A percentile compares a stretch with the other conserved stretches of the same genome.
Evolutionary conservation across 2,888 invertebrate species (phyloP).

Genomic region (Catocala nupta): DNA sequence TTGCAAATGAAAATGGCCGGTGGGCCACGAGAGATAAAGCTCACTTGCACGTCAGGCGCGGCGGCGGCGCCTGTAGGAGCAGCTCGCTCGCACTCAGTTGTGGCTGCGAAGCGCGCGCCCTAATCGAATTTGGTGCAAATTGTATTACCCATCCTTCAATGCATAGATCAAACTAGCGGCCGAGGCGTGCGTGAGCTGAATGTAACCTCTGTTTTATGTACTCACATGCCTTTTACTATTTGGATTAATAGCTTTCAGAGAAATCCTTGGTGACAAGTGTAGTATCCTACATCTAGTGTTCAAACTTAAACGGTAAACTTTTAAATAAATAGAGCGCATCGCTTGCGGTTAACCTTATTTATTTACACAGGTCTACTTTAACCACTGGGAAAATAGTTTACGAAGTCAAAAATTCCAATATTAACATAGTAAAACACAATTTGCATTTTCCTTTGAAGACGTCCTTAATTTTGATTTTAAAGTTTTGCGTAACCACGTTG

Average conservation of each 20-base stretch:
- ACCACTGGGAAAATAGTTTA: not conserved
- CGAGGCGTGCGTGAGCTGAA: slow-evolving; percentile 40
- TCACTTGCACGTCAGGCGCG: slow-evolving; percentile 51
- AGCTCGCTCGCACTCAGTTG: slow-evolving; percentile 41
- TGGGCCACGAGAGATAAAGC: slow-evolving; percentile 61
- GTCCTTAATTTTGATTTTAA: slow-evolving; percentile 29
- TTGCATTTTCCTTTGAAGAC: slow-evolving; percentile 36
- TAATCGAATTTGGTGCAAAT: slow-evolving; percentile 50
- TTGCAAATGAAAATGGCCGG: slow-evolving; percentile 62
- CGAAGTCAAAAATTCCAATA: slow-evolving; percentile 15
- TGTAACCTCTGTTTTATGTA: slow-evolving; percentile 21
- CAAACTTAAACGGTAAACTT: too few relatives aligned
- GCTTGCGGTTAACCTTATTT: too few relatives aligned
- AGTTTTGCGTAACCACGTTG: slow-evolving; percentile 36
- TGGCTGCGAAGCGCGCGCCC: slow-evolving; percentile 39
- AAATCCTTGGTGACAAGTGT: not conserved
- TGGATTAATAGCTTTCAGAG: not conserved
- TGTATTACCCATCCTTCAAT: slow-evolving; percentile 52
- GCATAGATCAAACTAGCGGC: slow-evolving; percentile 47
- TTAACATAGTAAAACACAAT: slow-evolving; percentile 21
- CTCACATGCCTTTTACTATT: slow-evolving; percentile 4
- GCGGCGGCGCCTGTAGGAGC: slow-evolving; percentile 30
- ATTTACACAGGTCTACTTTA: not conserved
- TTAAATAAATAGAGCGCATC: too few relatives aligned
- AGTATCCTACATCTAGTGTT: too few relatives aligned